phyloP scores from a whole-genome alignment of 2,888 invertebrate genomes.

The Aquatica leii region DNA sequence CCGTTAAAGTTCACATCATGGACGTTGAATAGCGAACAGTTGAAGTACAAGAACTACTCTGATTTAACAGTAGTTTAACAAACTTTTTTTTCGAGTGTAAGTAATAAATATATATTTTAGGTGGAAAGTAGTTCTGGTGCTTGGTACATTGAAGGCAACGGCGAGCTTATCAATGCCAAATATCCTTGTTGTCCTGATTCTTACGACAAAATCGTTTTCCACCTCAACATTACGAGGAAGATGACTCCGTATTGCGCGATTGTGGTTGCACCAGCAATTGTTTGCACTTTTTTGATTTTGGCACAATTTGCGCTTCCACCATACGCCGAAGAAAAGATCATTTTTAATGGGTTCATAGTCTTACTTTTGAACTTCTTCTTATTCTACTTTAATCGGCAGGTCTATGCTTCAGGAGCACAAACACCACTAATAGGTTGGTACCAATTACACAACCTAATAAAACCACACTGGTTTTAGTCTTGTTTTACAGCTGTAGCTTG shows the following conservation, averaged over 20 bases:
- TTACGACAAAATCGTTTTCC: conserved; percentile 5
- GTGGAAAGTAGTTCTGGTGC: neutral
- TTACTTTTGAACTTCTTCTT: conserved; percentile 68
- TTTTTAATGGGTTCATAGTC: conserved; percentile 67
- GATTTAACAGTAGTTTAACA: too few relatives aligned
- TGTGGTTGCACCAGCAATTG: conserved; percentile 22
- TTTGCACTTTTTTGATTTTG: conserved; percentile 60
- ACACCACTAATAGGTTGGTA: conserved; percentile 65
- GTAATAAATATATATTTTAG: conserved; percentile 16
- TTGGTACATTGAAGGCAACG: conserved; percentile 14
- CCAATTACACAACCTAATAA: neutral
- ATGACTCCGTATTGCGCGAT: conserved; percentile 17
- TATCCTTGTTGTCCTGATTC: conserved; percentile 20
- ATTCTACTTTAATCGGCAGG: conserved; percentile 68
- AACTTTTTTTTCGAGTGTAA: neutral
- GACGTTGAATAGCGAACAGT: conserved; percentile 69
- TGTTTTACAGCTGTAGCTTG: conserved; percentile 25
- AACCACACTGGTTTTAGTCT: conserved; percentile 2
- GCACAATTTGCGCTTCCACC: conserved; percentile 73
- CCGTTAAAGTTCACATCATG: conserved; percentile 76
- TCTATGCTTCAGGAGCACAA: conserved; percentile 64
- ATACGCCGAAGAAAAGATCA: conserved; percentile 70
- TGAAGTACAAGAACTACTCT: conserved; percentile 59
- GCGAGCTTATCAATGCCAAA: neutral
- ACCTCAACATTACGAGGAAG: conserved; percentile 24